Evolutionary conservation across 2,113 vertebrate genomes (phyloP), one percentile per base, ranked within the genome.

Genomic region (Gadus macrocephalus): DNA sequence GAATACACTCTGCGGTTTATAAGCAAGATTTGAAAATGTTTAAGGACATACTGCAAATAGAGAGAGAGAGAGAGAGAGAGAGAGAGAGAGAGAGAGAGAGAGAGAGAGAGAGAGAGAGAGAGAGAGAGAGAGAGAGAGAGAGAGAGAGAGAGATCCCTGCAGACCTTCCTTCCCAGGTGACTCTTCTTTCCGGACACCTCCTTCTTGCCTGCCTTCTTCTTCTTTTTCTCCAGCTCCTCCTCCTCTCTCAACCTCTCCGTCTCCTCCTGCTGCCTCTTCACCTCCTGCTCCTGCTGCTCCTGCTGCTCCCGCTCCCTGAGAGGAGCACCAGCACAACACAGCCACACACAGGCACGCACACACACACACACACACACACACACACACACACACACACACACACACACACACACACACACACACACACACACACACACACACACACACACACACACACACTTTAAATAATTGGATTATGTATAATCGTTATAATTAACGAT

Each of bases 361-460:
- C 20, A 20, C 20, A 25, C 25, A 25, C 25, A 25, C 25, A 25
- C 25, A 59, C 58, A 59, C 58, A 59, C 3, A 4, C 58, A 59
- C 58, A 4, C 58, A 59, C 58, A 17, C 58, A 59, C 58, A 17
- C 58, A 17, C 58, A 17, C 58, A 59, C 58, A 17, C 58, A 59
- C 58, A 17, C 58, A n/a, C 58, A 17, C 58, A 17, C 58, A 17
- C 58, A 59, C 58, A 17, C 58, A n/a, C 58, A 17, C 58, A n/a
- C 58, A 17, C 58, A n/a, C 3, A 7, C 60, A 25, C 20, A 2
- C 60, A 62, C 20, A 20, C 60, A 25, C 60, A 25, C 60, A 62
- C 60, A 62, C 60, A 62, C 60, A 62, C 60, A 62, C 60, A 62
- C 60, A 62, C 60, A 62, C 3, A 15, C 25, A 35, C 31, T 35